Base-by-base conservation (phyloP, 2,113 vertebrate genomes). In the Pimephales promelas region DNA sequence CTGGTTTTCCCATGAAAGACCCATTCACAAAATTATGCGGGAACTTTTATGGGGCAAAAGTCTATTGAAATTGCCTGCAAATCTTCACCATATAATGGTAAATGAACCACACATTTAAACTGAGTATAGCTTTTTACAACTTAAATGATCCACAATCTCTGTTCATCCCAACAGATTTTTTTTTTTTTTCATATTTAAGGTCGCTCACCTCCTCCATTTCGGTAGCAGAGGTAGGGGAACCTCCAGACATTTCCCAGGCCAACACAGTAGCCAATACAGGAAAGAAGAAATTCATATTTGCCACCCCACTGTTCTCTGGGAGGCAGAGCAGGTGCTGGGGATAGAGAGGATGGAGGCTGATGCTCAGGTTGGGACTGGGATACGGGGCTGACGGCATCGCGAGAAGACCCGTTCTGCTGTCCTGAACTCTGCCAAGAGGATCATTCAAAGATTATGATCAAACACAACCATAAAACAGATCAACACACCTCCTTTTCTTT, bases 221-320 rank as follows among this genome's bases (percentile, higher is more conserved):
- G 94, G 85, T 96, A 95, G 86, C 95, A 96, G 49, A 96, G 94
- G 86, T 95, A 95, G 0, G 95, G 95, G 79, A 96, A 95, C 52
- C 94, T 90, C 94, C 95, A 96, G 52, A 96, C 95, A 26, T 95
- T 95, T 22, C 93, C 95, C 49, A 95, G 91, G 9, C 95, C 95
- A 26, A 96, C 95, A 0, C 95, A 96, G 88, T 96, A 96, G 10
- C 95, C 95, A 0, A 96, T 85, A 81, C 94, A 96, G 87, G 94
- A 95, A 14, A 96, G 94, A 86, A 96, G 91, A 91, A 96, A 96
- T 88, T 96, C 91, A 2, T 95, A 92, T 86, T 94, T 95, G 28
- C 94, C 88, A 0, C 92, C 93, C 96, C 96, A 96, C 70, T 94
- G 94, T 47, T 93, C 94, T 80, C 93, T 90, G 0, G 66, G 87